A percentile compares a stretch with the other conserved stretches of the same genome.
phyloP scores from a whole-genome alignment of 1,140 invertebrate species.

The Bicyclus anynana region DNA sequence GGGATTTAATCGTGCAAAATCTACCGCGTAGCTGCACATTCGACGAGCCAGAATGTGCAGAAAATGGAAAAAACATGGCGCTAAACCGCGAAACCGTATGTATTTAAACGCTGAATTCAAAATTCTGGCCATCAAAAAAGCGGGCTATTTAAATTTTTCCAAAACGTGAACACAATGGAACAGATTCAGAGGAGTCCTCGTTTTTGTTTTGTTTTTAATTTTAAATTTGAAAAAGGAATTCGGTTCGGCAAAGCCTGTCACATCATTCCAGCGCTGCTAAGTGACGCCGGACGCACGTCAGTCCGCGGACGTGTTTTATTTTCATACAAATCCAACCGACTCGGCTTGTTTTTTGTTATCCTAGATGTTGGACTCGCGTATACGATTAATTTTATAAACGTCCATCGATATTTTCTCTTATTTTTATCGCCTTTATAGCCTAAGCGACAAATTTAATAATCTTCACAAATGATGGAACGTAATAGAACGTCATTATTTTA shows the following conservation, averaged over 20 bases:
- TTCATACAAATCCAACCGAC: constrained; percentile 62
- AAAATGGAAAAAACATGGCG: constrained; percentile 75
- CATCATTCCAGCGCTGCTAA: constrained; percentile 75
- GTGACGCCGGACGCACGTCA: constrained; percentile 75
- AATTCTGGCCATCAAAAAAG: constrained; percentile 63
- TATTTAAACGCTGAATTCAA: constrained; percentile 74
- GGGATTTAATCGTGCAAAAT: constrained; percentile 64
- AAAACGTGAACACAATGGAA: constrained; percentile 76
- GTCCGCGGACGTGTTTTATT: constrained; percentile 66
- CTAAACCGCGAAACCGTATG: constrained; percentile 74
- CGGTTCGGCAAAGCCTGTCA: constrained; percentile 71
- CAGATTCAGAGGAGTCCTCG: constrained; percentile 56
- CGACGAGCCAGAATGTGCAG: constrained; percentile 58
- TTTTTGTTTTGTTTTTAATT: constrained; percentile 67
- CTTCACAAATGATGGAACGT: neutral
- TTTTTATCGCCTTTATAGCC: constrained; percentile 21
- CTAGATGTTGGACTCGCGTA: constrained; percentile 58
- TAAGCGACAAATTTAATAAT: constrained; percentile 13
- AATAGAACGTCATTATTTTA: no score
- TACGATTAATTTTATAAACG: constrained; percentile 54
- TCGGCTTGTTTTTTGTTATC: constrained; percentile 67
- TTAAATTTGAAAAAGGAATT: constrained; percentile 69
- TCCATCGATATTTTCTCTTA: constrained; percentile 29
- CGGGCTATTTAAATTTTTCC: constrained; percentile 73
- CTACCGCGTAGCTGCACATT: constrained; percentile 55